A percentile compares a stretch with the other conserved stretches of the same genome.
Evolutionary conservation across 2,797 vertebrate genomes (phyloP).

Genomic region (Helarctos malayanus): DNA sequence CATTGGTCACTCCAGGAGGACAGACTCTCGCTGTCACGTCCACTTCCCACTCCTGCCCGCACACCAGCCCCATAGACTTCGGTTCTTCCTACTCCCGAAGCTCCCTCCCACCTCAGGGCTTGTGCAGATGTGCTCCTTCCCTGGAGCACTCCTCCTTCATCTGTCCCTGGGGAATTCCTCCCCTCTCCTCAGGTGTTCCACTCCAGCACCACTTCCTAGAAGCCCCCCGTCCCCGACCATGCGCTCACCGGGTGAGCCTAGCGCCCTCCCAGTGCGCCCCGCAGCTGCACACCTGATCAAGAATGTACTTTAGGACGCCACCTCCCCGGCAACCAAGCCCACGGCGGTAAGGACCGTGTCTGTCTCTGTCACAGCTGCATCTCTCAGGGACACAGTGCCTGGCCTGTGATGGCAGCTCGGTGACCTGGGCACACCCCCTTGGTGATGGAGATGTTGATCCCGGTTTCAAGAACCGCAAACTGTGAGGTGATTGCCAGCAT

Average conservation of each 20-base stretch:
- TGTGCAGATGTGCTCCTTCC: background rate
- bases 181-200: background rate
- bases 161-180: background rate
- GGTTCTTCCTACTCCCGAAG: background rate
- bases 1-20: background rate
- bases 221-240: background rate
- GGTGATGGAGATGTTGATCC: background rate
- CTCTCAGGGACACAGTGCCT: background rate
- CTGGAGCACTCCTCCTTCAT: background rate
- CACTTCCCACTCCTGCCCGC: background rate
- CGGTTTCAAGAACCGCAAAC: background rate
- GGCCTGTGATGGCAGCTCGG: background rate
- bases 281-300: background rate
- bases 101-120: background rate
- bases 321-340: background rate
- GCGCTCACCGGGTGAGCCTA: background rate
- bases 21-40: background rate
- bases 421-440: background rate
- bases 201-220: background rate
- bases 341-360: rapidly evolving
- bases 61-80: background rate
- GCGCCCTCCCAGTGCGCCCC: background rate
- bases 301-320: background rate
- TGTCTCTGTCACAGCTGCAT: background rate
- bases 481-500: background rate